These are phyloP conservation scores for Upupa epops DNA, from an alignment of 2,113 vertebrate species.

Conservation along the genomic window DNA sequence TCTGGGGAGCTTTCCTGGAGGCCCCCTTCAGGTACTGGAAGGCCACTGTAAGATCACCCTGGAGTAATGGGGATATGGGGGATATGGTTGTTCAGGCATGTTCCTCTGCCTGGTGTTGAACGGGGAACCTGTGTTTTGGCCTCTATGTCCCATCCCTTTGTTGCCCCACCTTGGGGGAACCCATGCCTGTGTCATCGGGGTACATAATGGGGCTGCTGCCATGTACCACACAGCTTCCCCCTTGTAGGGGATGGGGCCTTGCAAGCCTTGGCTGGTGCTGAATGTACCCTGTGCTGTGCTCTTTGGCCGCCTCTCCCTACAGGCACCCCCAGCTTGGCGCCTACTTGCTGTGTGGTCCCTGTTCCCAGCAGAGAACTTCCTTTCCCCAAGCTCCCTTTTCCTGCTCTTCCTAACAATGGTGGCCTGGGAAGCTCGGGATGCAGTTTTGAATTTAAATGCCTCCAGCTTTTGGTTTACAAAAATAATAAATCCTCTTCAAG, in stretches of 20 bases:
- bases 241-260: accelerated
- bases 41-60: too few relatives aligned
- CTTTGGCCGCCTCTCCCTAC: not conserved
- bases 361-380: not conserved
- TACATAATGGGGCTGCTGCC: not conserved
- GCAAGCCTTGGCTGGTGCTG: not conserved
- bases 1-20: too few relatives aligned
- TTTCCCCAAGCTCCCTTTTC: not conserved
- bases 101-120: not conserved
- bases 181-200: accelerated
- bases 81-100: not conserved
- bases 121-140: not conserved
- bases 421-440: not conserved
- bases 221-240: accelerated
- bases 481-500: slow-evolving; percentile 46
- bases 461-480: slow-evolving; percentile 20
- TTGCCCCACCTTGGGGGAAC: accelerated
- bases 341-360: slow-evolving; percentile 16
- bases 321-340: not conserved
- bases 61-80: too few relatives aligned
- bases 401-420: slow-evolving; percentile 8
- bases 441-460: slow-evolving; percentile 35
- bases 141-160: accelerated
- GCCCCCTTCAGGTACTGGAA: too few relatives aligned
- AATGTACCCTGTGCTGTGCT: accelerated